Evolutionary conservation across 2,797 vertebrate genomes (phyloP), one percentile per base, ranked within the genome.

Genomic region (Pseudocheirus occidentalis): DNA sequence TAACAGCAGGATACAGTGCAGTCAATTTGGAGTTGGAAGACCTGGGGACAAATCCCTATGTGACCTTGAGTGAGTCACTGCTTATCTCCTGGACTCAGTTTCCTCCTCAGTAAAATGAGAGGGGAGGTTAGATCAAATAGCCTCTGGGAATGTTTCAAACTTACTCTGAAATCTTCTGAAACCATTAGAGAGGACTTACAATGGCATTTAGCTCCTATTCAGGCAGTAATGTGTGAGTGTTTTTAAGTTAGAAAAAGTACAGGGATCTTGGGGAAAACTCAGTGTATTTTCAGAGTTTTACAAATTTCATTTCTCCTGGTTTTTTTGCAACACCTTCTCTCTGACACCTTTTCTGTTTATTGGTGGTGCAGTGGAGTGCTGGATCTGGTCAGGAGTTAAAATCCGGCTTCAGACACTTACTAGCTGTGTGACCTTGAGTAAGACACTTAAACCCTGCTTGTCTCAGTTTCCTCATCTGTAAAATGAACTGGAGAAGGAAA

Each of bases 281-380:
- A 27, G 24, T 91, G 10, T 13, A 58, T 58, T 58, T 58, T 58
- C 57, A 40, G 62, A 73, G 16, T 73, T 53, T 55, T 94, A 94
- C 87, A 95, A 96, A 96, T 96, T 97, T 91, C 90, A 90, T 95
- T 95, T 95, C 50, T 93, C 95, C 91, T 95, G 81, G 27, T 34
- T 95, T 94, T 95, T 24, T 93, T 94, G 34, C 31, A n/a, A 94
- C 92, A 54, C 73, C 31, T n/a, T 81, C 31, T 34, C 81, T 29
- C 28, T 56, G 31, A 96, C 92, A 95, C 94, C 93, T 95, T 29
- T 92, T 95, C 95, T 56, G 46, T 96, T 27, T 93, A 5, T 94
- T 93, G 66, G 46, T 66, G 40, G n/a, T 66, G 46, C 55, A 54
- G 55, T 52, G 28, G 28, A 73, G 54, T 94, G 34, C 95, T 90